These are phyloP conservation scores for Eumaeus atala DNA, from an alignment of 1,140 invertebrate genomes.

Conservation along the genomic window DNA sequence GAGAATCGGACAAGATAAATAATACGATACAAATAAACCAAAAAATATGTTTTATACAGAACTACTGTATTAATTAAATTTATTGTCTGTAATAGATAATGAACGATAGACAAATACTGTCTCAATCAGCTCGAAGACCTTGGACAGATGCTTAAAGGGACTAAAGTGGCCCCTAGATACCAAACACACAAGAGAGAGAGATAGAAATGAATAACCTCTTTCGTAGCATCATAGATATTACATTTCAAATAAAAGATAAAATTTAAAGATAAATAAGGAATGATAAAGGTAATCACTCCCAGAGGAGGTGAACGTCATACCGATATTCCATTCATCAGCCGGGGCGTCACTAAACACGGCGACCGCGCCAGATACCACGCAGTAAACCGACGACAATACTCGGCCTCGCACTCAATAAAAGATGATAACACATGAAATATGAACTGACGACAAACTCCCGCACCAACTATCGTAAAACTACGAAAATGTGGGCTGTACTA, in stretches of 20 bases:
- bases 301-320: conserved; percentile 33
- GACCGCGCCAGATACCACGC: conserved; percentile 59
- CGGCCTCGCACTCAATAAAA: conserved; percentile 72
- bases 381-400: conserved; percentile 71
- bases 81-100: too few relatives aligned
- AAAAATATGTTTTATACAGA: too few relatives aligned
- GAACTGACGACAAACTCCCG: conserved; percentile 63
- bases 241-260: conserved; percentile 8
- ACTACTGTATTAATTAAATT: too few relatives aligned
- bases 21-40: too few relatives aligned
- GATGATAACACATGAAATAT: conserved; percentile 74
- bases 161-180: neutral
- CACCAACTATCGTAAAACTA: conserved; percentile 14
- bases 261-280: conserved; percentile 25
- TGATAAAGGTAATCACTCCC: conserved; percentile 30
- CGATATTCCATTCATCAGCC: conserved; percentile 66
- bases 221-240: too few relatives aligned
- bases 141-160: too few relatives aligned
- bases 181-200: neutral
- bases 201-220: neutral
- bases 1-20: too few relatives aligned
- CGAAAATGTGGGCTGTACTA: conserved; percentile 17
- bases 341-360: conserved; percentile 61
- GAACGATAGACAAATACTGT: too few relatives aligned
- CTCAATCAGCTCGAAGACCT: too few relatives aligned